These are phyloP conservation scores for Galemys pyrenaicus DNA, from an alignment of 2,113 vertebrate species.

Conservation along the genomic window DNA sequence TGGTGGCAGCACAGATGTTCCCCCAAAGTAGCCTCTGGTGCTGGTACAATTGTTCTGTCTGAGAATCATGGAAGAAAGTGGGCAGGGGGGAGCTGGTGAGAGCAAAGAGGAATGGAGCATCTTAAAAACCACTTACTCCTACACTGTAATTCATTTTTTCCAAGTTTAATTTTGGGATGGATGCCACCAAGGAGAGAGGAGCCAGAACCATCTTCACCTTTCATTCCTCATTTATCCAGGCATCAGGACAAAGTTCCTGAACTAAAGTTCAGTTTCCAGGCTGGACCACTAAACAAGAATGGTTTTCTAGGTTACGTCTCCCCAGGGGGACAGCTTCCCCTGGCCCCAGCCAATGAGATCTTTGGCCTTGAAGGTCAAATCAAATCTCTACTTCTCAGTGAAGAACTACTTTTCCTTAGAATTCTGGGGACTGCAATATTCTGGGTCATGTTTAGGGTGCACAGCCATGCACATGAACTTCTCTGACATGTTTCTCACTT, in stretches of 20 bases:
- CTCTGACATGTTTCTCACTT: not conserved
- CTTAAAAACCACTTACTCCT: not conserved
- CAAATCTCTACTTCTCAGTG: not conserved
- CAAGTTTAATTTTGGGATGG: too few relatives aligned
- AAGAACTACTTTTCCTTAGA: not conserved
- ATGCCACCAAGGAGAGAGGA: too few relatives aligned
- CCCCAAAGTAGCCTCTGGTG: not conserved
- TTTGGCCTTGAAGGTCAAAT: not conserved
- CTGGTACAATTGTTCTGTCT: not conserved
- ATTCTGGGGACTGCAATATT: not conserved
- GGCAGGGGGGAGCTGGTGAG: not conserved
- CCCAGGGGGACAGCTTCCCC: not conserved
- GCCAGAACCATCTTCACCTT: not conserved
- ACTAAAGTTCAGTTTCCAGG: not conserved
- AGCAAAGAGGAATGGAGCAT: not conserved
- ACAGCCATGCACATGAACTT: not conserved
- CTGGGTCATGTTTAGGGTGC: not conserved
- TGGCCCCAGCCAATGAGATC: not conserved
- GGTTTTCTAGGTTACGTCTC: not conserved
- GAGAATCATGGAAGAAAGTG: not conserved
- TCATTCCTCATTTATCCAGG: not conserved
- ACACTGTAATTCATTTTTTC: not conserved
- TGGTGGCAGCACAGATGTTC: not conserved
- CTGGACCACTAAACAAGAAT: not conserved
- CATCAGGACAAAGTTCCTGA: not conserved